Evolutionary conservation across 2,888 invertebrate species (phyloP).

Genomic region (Patella ulyssiponensis): DNA sequence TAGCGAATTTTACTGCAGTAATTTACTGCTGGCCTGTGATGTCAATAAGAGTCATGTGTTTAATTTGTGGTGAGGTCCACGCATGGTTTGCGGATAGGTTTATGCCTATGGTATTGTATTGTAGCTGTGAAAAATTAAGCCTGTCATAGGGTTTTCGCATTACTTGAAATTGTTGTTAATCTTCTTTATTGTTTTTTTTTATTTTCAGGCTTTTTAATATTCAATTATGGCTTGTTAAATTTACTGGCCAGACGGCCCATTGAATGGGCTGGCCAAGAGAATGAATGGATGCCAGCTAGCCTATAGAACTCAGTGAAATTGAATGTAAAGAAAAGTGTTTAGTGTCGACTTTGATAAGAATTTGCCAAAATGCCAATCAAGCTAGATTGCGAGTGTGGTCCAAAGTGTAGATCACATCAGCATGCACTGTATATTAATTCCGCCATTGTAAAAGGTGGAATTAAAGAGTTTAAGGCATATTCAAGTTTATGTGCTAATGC

Average conservation of each 20-base stretch:
- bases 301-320: not conserved
- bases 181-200: slow-evolving; percentile 13
- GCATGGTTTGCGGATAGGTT: no score
- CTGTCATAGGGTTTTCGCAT: no score
- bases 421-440: slow-evolving; percentile 69
- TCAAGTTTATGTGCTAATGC: slow-evolving; percentile 63
- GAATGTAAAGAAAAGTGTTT: not conserved
- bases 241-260: slow-evolving; percentile 36
- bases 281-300: slow-evolving; percentile 4
- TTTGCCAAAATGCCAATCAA: slow-evolving; percentile 40
- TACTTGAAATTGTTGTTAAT: no score
- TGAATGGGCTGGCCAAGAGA: slow-evolving; percentile 28
- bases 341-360: not conserved
- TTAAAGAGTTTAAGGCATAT: slow-evolving; percentile 64
- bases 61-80: no score
- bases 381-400: slow-evolving; percentile 58
- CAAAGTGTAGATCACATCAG: slow-evolving; percentile 68
- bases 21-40: no score
- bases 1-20: no score
- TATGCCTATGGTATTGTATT: no score
- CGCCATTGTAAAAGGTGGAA: slow-evolving; percentile 64
- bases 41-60: no score
- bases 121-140: no score
- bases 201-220: slow-evolving; percentile 35
- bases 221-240: slow-evolving; percentile 46